These are phyloP conservation scores for Trachurus trachurus DNA, from an alignment of 2,797 vertebrate species.

Conservation along the genomic window DNA sequence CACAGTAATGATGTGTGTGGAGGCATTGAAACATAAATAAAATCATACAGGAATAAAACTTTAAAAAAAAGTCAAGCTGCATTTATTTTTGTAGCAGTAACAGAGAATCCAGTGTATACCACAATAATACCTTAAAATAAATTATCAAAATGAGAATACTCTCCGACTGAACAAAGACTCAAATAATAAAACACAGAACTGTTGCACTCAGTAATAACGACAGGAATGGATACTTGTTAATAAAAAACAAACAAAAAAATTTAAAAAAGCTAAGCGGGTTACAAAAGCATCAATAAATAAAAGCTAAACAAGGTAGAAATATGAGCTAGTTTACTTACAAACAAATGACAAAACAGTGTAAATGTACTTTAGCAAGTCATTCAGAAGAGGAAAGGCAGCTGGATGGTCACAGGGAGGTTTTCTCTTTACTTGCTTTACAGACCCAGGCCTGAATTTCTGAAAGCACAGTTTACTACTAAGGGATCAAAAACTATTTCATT, in stretches of 20 bases:
- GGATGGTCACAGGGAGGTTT: background rate
- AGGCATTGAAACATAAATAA: background rate
- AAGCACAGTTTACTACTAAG: background rate
- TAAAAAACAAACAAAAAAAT: background rate
- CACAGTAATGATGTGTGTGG: background rate
- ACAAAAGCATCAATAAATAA: slow-evolving; percentile 52
- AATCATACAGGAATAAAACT: background rate
- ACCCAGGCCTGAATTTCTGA: background rate
- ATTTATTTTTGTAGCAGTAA: slow-evolving; percentile 5
- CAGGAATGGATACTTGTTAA: background rate
- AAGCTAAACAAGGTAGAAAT: background rate
- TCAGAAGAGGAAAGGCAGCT: background rate
- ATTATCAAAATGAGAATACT: slow-evolving; percentile 38
- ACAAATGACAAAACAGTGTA: background rate
- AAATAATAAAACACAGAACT: slow-evolving; percentile 7
- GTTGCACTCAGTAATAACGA: background rate
- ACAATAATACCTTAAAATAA: slow-evolving; percentile 49
- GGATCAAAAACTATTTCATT: background rate
- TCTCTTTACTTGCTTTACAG: too few species aligned
- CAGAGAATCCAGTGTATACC: slow-evolving; percentile 28
- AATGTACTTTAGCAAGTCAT: background rate
- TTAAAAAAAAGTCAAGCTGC: background rate
- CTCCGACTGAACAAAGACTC: background rate
- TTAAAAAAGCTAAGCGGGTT: background rate
- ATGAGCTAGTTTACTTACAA: slow-evolving; percentile 25